Evolutionary conservation across 1,140 invertebrate species (phyloP), one percentile per base, ranked within the genome.

Genomic region (Drosophila arizonae): DNA sequence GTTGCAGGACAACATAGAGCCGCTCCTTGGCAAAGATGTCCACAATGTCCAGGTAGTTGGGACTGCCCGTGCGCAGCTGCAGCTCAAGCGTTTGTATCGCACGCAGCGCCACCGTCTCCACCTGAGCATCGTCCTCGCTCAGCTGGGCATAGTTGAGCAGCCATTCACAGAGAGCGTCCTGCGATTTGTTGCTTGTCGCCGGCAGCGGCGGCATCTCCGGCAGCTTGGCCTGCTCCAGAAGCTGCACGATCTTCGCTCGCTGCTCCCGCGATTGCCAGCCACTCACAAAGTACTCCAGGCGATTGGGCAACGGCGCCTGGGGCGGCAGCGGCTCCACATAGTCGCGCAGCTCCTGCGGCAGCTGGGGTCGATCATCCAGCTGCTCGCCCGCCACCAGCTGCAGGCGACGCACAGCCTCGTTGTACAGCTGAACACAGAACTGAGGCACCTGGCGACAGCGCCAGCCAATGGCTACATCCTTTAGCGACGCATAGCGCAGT

Each of bases 361-460:
- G 94, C 72, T 92, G 90, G 0, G 92, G 92, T 45, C 92, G 92
- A 33, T 92, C 78, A 0, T 81, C 85, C 43, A 93, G 81, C 11
- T 94, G 92, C 91, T 95, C 93, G 21, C 93, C 92, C n/a, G 94
- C 89, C 45, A 95, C 93, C 28, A 93, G 81, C n/a, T 92, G 93
- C 17, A 96, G 79, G 72, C 93, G 94, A 54, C 92, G 91, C 4
- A 96, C 93, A 39, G 94, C 94, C 75, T 94, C 93, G 81, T 96
- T 96, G 72, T 95, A 95, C 36, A 95, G 89, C 33, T 93, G 87
- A 17, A 94, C 93, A 4, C 95, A 92, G 71, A 93, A 94, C 66
- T 93, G 92, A 0, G 95, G 93, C 72, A 94, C 92, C 26, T 92
- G 92, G 26, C 94, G 90, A 21, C 48, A 52, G 1, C 17, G 91